phyloP scores from a whole-genome alignment of 1,140 invertebrate genomes.

The Ceratina calcarata region DNA sequence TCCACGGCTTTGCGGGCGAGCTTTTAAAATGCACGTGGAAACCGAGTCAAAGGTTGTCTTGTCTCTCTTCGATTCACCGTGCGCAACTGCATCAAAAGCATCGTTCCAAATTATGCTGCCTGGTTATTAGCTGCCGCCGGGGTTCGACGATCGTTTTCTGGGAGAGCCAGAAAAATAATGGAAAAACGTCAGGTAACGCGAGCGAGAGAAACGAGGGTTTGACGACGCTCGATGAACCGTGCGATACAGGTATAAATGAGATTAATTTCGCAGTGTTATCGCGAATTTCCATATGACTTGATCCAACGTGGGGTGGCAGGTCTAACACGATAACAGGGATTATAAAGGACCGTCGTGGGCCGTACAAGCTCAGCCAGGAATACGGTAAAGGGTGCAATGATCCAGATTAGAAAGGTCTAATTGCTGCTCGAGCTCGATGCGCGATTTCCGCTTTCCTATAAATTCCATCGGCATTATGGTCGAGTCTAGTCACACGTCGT shows the following conservation, averaged over 20 bases:
- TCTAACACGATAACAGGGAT: constrained; percentile 54
- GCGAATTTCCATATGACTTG: constrained; percentile 51
- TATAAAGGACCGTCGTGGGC: constrained; percentile 44
- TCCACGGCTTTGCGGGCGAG: background rate
- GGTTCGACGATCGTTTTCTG: background rate
- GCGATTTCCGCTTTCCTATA: background rate
- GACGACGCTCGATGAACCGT: background rate
- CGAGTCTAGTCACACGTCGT: too few species aligned
- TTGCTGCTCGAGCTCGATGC: constrained; percentile 20
- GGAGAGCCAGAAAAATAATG: background rate
- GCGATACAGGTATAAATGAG: constrained; percentile 42
- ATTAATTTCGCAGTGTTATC: constrained; percentile 48
- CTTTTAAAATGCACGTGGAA: background rate
- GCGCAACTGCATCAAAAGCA: too few species aligned
- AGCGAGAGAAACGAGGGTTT: background rate
- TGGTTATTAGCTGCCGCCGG: too few species aligned
- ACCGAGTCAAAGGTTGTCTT: background rate
- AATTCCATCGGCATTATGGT: too few species aligned
- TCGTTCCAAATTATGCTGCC: too few species aligned
- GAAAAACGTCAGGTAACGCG: background rate
- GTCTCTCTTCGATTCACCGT: background rate
- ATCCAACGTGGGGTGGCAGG: constrained; percentile 24
- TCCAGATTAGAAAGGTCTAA: constrained; percentile 55
- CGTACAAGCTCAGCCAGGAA: constrained; percentile 37
- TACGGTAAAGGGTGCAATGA: constrained; percentile 30